These are phyloP conservation scores for Prosopocoilus inquinatus DNA, from an alignment of 2,888 invertebrate genomes.

Conservation along the genomic window DNA sequence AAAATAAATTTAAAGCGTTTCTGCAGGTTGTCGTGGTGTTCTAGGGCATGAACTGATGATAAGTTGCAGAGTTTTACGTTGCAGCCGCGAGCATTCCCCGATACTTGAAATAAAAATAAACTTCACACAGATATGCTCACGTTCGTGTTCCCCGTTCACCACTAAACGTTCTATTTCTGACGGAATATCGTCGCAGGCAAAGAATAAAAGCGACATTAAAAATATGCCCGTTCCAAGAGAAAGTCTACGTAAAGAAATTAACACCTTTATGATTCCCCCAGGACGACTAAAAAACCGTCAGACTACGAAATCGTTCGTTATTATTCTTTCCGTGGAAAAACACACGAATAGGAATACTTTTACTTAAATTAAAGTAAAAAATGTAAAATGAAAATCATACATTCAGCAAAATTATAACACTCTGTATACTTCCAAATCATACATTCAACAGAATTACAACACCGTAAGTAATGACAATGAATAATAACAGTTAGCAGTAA, in stretches of 20 bases:
- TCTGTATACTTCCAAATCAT: no score
- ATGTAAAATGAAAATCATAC: no score
- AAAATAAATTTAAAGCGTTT: no score
- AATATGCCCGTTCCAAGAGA: neutral
- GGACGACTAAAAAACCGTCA: neutral
- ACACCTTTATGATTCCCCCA: neutral
- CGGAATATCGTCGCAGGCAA: neutral
- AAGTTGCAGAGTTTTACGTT: neutral
- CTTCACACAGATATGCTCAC: neutral
- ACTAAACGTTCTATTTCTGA: constrained; percentile 4
- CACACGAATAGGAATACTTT: no score
- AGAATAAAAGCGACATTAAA: constrained; percentile 3
- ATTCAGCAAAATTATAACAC: no score
- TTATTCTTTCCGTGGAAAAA: neutral
- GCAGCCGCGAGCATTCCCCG: neutral
- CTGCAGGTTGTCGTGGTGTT: no score
- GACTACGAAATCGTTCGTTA: constrained; percentile 9
- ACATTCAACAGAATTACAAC: no score
- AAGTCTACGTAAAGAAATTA: neutral
- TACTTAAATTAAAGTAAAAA: no score
- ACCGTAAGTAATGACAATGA: no score
- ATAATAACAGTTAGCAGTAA: no score
- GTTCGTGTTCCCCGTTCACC: neutral
- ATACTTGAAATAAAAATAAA: constrained; percentile 1
- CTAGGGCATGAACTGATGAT: neutral